Base-by-base conservation (phyloP, 2,113 vertebrate genomes). In the Sporophila hypoxantha region DNA sequence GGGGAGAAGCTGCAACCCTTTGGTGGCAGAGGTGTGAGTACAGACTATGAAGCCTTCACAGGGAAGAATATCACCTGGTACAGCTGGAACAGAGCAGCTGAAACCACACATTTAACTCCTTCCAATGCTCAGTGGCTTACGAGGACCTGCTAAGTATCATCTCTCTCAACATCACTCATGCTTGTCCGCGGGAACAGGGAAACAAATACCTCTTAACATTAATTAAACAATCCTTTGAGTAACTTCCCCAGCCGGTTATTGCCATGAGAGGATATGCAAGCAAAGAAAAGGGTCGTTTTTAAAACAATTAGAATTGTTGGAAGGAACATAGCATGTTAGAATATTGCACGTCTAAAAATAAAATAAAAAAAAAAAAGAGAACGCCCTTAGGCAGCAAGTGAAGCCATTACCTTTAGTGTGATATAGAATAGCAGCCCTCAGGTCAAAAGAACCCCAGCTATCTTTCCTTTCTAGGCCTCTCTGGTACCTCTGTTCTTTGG, bases 351-450 rank as follows among this genome's bases (percentile, higher is more conserved):
- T 41, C 29, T 37, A 39, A 65, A 37, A 36, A 41, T 5, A 46
- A 56, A 78, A 34, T 0, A 19, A 32, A 55, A 55, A n/a, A 42
- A 17, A 64, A 16, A 46, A 39, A 89, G 23, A 94, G 55, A 71
- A 62, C 1, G 74, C 89, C 85, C n/a, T 94, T 76, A 91, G 65
- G 59, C 93, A 96, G 93, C 52, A 93, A 94, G 81, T 60, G 5
- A 82, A 96, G 32, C 53, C 83, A 69, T 98, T 98, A 99, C 98
- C 98, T 99, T 99, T 99, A 98, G 98, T 98, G 98, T 99, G 98
- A 98, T 99, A 99, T 96, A 98, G 96, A 98, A 99, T 98, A 98
- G 98, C 98, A 98, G 98, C 98, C 98, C 98, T 98, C 96, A 98
- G 93, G 95, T 99, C 98, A 96, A 99, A 99, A 96, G 98, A 97